Evolutionary conservation across 2,888 invertebrate genomes (phyloP).

Genomic region (Clistopyga incitator): DNA sequence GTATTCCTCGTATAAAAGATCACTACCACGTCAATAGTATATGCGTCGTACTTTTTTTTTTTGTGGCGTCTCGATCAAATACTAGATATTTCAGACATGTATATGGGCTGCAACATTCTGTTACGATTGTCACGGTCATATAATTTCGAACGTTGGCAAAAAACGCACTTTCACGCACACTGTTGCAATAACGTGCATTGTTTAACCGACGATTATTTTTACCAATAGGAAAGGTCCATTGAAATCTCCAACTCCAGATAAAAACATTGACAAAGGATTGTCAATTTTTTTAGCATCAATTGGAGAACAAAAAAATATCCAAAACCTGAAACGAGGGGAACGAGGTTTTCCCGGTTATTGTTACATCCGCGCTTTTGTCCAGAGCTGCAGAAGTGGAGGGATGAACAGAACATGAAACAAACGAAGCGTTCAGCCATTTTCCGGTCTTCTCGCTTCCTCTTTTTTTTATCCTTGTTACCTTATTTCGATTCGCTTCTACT

Average conservation of each 20-base stretch:
- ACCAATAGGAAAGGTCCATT: neutral
- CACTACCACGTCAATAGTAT: too few relatives aligned
- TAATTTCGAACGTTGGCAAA: too few relatives aligned
- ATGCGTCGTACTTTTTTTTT: neutral
- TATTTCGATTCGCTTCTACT: conserved; percentile 16
- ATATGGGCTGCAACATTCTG: too few relatives aligned
- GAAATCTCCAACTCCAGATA: neutral
- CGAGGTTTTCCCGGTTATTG: neutral
- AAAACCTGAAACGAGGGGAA: conserved; percentile 6
- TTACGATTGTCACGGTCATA: too few relatives aligned
- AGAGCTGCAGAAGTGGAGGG: neutral
- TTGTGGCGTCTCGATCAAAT: too few relatives aligned
- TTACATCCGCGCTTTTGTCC: conserved; percentile 16
- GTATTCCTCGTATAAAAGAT: too few relatives aligned
- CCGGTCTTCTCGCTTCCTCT: neutral
- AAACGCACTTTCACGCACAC: neutral
- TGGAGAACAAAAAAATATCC: conserved; percentile 4
- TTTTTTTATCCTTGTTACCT: conserved; percentile 22
- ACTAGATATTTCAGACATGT: neutral
- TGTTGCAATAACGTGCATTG: neutral
- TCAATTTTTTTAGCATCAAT: conserved; percentile 12
- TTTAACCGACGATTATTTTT: neutral
- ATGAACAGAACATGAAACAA: conserved; percentile 8
- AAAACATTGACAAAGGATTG: conserved; percentile 3
- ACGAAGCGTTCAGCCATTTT: conserved; percentile 14